phyloP scores from a whole-genome alignment of 2,113 vertebrate genomes.

The Epinephelus fuscoguttatus region DNA sequence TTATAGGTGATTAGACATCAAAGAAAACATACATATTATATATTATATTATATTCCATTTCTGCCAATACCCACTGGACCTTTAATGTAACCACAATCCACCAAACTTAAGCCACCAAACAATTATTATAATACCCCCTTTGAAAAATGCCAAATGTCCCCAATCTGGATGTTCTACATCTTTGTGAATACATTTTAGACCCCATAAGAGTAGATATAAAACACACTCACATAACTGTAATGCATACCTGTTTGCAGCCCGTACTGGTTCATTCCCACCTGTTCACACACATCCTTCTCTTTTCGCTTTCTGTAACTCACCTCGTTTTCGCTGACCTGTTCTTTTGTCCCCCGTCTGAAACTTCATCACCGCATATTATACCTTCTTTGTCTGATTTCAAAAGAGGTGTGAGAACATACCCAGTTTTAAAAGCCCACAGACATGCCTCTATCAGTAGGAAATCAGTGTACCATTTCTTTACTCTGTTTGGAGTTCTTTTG shows the following conservation, averaged over 20 bases:
- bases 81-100: background rate
- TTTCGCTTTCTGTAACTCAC: conserved; percentile 28
- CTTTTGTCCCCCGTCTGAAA: conserved; percentile 74
- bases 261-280: conserved; percentile 24
- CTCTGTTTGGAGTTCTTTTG: conserved; percentile 4
- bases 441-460: conserved; percentile 27
- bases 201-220: background rate
- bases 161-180: background rate
- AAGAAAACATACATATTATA: too few relatives aligned
- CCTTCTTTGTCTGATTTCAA: conserved; percentile 65
- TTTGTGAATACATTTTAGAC: background rate
- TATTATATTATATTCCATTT: too few relatives aligned
- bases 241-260: conserved; percentile 1
- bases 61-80: too few relatives aligned
- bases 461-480: conserved; percentile 49
- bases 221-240: conserved; percentile 17
- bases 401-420: conserved; percentile 64
- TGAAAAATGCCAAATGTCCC: background rate
- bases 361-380: conserved; percentile 64
- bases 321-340: conserved; percentile 41
- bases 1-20: too few relatives aligned
- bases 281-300: conserved; percentile 14
- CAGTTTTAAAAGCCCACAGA: conserved; percentile 61
- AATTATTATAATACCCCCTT: too few relatives aligned
- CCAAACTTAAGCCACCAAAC: too few relatives aligned